Percentiles rank a stretch among this genome's conserved stretches.
Evolutionary conservation across 2,888 invertebrate species (phyloP).

Genomic region (Cerceris ruficornis): DNA sequence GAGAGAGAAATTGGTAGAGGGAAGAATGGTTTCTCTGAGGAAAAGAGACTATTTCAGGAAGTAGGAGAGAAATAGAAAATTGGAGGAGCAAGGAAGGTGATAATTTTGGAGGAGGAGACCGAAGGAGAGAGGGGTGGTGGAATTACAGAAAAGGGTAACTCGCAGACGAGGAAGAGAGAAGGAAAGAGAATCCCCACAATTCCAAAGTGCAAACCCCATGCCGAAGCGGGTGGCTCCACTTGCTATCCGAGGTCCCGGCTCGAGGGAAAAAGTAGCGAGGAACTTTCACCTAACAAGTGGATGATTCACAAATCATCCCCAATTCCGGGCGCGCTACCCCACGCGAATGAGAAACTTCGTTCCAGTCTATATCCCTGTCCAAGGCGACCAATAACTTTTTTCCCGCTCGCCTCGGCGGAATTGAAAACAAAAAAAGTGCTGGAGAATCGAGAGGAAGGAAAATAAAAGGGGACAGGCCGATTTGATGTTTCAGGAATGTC

Average conservation of each 20-base stretch:
- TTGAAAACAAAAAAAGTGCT: slow-evolving; percentile 46
- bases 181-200: slow-evolving; percentile 21
- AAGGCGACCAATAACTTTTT: slow-evolving; percentile 56
- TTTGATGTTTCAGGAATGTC: slow-evolving; percentile 36
- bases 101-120: slow-evolving; percentile 3
- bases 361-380: slow-evolving; percentile 50
- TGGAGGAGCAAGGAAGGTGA: not conserved
- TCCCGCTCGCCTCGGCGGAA: slow-evolving; percentile 43
- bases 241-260: slow-evolving; percentile 43
- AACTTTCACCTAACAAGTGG: slow-evolving; percentile 79
- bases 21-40: no score
- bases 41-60: no score
- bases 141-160: slow-evolving; percentile 5
- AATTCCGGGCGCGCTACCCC: slow-evolving; percentile 48
- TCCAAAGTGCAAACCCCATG: slow-evolving; percentile 33
- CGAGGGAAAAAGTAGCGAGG: slow-evolving; percentile 65
- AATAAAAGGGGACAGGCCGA: slow-evolving; percentile 17
- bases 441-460: not conserved
- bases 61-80: no score
- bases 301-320: slow-evolving; percentile 80
- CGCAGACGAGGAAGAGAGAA: not conserved
- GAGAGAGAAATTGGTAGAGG: not conserved
- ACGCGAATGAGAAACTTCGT: slow-evolving; percentile 61
- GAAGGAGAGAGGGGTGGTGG: slow-evolving; percentile 2
- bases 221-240: slow-evolving; percentile 39